Percentiles rank a stretch among this genome's conserved stretches.
Evolutionary conservation across 2,888 invertebrate genomes (phyloP).

Genomic region (Leptinotarsa juncta): DNA sequence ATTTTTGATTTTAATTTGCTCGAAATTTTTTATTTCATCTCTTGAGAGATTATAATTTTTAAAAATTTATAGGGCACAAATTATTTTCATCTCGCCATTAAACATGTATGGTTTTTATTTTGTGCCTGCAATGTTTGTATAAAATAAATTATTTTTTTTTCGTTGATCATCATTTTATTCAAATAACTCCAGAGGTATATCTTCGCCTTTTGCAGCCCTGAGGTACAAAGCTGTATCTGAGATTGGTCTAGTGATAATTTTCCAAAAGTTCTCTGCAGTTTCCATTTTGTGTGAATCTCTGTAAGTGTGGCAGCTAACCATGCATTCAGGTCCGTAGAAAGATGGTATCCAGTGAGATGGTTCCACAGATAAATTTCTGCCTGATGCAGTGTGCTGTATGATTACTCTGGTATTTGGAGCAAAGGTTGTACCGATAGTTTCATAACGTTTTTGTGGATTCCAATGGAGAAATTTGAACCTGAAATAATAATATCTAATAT

Average conservation of each 20-base stretch:
- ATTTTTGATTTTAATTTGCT: no score
- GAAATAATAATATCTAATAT: slow-evolving; percentile 8
- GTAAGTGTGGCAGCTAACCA: slow-evolving; percentile 54
- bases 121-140: no score
- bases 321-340: slow-evolving; percentile 58
- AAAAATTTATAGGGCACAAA: no score
- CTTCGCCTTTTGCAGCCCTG: slow-evolving; percentile 60
- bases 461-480: slow-evolving; percentile 62
- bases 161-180: slow-evolving; percentile 33
- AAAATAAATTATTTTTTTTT: not conserved
- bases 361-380: slow-evolving; percentile 61
- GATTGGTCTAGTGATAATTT: slow-evolving; percentile 47
- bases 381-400: slow-evolving; percentile 62
- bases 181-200: slow-evolving; percentile 53
- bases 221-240: slow-evolving; percentile 56
- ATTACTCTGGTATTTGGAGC: slow-evolving; percentile 57
- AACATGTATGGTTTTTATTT: no score
- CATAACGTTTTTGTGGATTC: slow-evolving; percentile 55
- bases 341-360: slow-evolving; percentile 58
- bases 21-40: no score
- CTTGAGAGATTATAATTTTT: no score
- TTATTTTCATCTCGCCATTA: no score
- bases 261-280: slow-evolving; percentile 59
- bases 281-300: slow-evolving; percentile 57
- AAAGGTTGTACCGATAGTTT: slow-evolving; percentile 57